Evolutionary conservation across 2,113 vertebrate species (phyloP), one percentile per base, ranked within the genome.

Genomic region (Hoplias malabaricus): DNA sequence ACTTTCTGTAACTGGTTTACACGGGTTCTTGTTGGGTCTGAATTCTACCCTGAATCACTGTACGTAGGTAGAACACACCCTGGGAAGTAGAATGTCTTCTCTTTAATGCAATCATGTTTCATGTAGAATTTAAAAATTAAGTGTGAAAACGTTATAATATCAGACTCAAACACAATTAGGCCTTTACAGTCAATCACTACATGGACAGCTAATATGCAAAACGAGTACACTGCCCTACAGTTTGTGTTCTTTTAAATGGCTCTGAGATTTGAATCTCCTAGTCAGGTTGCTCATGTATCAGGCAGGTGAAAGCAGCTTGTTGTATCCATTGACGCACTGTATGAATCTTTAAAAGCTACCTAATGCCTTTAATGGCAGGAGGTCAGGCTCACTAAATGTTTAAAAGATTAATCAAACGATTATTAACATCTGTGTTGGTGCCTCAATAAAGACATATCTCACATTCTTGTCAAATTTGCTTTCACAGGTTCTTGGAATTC

Each of bases 321-420:
- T 23, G 69, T 71, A 73, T 84, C 86, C 63, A 42, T 63, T 88
- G 73, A 84, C 84, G 16, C 6, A 10, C 27, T 50, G 19, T 83
- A 90, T 92, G 70, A 91, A 92, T 92, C 84, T 61, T 90, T 90
- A 68, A 93, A 78, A 62, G 87, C 65, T 72, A 88, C 50, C 69
- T 62, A 86, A 91, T 9, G 59, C 86, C 81, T 0, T 59, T 77
- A 77, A n/a, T 40, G 71, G 61, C 72, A 71, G 57, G 62, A 29
- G 36, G 46, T 59, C 34, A 36, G 10, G 36, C 40, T 79, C 48
- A 79, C 42, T 21, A 81, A 75, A 78, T 12, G 13, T 42, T 40
- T 5, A 36, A 54, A 1, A 79, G 72, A 83, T 71, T 48, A 86
- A 67, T 72, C 31, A 56, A 33, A 65, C 19, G 5, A 25, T 43